Conservation (phyloP, 2,797 vertebrate species). For the Poecilia gillii region DNA sequence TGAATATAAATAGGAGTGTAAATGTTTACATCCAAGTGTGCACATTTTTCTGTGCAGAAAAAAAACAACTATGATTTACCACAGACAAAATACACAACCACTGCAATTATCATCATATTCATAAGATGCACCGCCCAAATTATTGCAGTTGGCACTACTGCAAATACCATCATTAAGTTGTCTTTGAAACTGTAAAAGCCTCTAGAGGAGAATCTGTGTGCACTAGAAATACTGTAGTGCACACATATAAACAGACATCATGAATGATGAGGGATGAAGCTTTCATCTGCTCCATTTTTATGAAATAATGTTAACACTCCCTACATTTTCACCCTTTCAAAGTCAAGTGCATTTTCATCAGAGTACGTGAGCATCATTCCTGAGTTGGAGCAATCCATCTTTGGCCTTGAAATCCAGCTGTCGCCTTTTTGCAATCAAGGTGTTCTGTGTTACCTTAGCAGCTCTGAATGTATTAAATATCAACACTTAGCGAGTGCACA, state of each 20-base stretch:
- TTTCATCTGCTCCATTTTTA: conserved; percentile 14
- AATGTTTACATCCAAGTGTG: conserved; percentile 8
- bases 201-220: conserved; percentile 1
- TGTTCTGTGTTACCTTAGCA: conserved; percentile 11
- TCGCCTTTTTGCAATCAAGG: conserved; percentile 5
- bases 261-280: conserved; percentile 11
- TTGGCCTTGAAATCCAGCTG: conserved; percentile 10
- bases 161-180: conserved; percentile 2
- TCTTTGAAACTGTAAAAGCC: neutral
- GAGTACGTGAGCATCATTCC: neutral
- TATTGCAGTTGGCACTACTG: neutral
- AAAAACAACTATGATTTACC: neutral
- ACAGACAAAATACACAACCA: conserved; percentile 1
- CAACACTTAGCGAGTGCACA: neutral
- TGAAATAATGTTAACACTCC: conserved; percentile 5
- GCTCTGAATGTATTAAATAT: neutral
- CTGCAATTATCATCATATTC: neutral
- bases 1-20: neutral
- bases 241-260: neutral
- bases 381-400: neutral
- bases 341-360: conserved; percentile 7
- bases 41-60: neutral
- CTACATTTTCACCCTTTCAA: conserved; percentile 1
- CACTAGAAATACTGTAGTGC: neutral
- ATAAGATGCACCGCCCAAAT: neutral